Conservation (phyloP, 2,888 invertebrate species). For the Pterostichus madidus region DNA sequence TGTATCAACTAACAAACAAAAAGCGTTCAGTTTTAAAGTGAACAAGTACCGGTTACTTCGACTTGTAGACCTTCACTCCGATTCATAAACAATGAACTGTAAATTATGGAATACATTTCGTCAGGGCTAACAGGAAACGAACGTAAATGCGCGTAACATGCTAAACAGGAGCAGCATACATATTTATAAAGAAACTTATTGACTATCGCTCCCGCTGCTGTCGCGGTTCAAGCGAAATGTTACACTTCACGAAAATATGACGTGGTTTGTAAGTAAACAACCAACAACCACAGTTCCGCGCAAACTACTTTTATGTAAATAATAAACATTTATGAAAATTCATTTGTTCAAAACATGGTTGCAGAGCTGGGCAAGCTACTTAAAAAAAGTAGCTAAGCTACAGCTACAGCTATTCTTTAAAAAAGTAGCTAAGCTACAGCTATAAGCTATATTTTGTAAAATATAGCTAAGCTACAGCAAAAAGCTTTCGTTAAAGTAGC, state of each 20-base stretch:
- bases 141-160: constrained; percentile 52
- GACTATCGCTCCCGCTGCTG: background rate
- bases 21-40: background rate
- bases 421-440: too few species aligned
- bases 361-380: too few species aligned
- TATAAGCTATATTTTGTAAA: too few species aligned
- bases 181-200: constrained; percentile 35
- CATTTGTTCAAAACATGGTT: too few species aligned
- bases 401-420: too few species aligned
- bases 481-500: too few species aligned
- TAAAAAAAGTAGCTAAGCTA: too few species aligned
- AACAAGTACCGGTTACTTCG: background rate
- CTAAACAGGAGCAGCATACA: constrained; percentile 36
- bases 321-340: too few species aligned
- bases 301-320: too few species aligned
- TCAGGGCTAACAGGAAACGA: constrained; percentile 64
- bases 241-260: background rate
- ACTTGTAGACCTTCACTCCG: constrained; percentile 19
- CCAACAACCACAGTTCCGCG: background rate
- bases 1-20: background rate
- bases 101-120: constrained; percentile 65
- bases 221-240: background rate
- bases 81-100: constrained; percentile 52
- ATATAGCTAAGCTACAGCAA: too few species aligned
- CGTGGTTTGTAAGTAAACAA: background rate